A percentile compares a stretch with the other conserved stretches of the same genome.
Evolutionary conservation across 2,797 vertebrate species (phyloP).

Genomic region (Linurgus olivaceus): DNA sequence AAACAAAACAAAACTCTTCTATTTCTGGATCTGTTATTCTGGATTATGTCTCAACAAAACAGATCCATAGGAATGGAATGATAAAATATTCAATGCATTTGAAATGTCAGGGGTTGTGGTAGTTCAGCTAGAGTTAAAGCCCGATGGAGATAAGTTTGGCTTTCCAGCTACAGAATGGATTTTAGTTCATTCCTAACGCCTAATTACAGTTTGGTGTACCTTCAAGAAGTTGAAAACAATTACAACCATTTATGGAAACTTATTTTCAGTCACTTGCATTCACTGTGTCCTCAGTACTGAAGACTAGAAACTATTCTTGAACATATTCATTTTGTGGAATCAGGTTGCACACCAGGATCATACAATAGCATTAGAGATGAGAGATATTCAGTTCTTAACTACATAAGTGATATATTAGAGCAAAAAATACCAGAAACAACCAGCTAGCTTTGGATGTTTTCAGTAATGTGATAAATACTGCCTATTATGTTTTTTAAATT

Average conservation of each 20-base stretch:
- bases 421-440: not conserved
- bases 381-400: not conserved
- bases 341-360: not conserved
- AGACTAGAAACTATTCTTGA: not conserved
- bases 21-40: constrained; percentile 42
- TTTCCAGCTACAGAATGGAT: not conserved
- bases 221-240: not conserved
- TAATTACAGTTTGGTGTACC: not conserved
- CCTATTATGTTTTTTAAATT: not conserved
- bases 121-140: constrained; percentile 9
- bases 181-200: not conserved
- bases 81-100: constrained; percentile 48
- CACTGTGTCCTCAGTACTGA: not conserved
- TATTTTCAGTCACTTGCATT: not conserved
- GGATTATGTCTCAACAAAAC: constrained; percentile 19
- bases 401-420: not conserved
- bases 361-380: fast-evolving
- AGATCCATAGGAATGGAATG: constrained; percentile 12
- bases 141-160: not conserved
- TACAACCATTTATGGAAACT: not conserved
- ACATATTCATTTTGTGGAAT: not conserved
- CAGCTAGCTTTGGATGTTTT: not conserved
- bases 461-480: not conserved
- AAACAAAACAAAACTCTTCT: constrained; percentile 41
- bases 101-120: constrained; percentile 48